Evolutionary conservation across 1,140 invertebrate species (phyloP).

Genomic region (Philotrypesis tridentata): DNA sequence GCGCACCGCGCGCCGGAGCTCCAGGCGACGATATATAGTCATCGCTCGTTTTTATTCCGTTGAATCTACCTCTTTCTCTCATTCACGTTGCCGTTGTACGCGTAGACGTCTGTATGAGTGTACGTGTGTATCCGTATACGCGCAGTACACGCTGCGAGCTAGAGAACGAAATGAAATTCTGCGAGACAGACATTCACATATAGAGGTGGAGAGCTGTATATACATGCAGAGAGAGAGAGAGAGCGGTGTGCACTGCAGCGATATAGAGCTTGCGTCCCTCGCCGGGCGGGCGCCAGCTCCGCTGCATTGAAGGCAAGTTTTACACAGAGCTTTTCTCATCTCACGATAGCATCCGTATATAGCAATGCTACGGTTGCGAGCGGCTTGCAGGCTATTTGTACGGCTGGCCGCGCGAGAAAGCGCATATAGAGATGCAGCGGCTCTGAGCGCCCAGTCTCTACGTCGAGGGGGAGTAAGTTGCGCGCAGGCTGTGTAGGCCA

Average conservation of each 20-base stretch:
- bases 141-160: background rate
- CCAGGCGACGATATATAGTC: slow-evolving; percentile 1
- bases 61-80: background rate
- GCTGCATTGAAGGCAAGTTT: slow-evolving; percentile 11
- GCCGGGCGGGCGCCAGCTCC: background rate
- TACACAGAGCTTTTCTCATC: slow-evolving; percentile 13
- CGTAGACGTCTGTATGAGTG: too few relatives aligned
- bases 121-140: background rate
- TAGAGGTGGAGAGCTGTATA: too few relatives aligned
- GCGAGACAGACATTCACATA: background rate
- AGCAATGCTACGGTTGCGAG: background rate
- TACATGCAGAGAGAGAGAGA: too few relatives aligned
- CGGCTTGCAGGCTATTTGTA: background rate
- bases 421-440: background rate
- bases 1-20: background rate
- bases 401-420: background rate
- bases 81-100: background rate
- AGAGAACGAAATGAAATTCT: slow-evolving; percentile 11
- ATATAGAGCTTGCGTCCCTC: background rate
- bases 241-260: too few relatives aligned
- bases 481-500: background rate
- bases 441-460: background rate
- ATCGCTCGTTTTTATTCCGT: slow-evolving; percentile 23
- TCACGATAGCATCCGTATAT: background rate
- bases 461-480: background rate